phyloP scores from a whole-genome alignment of 92 coral and sea anemone genomes.

The Porites lobata region DNA sequence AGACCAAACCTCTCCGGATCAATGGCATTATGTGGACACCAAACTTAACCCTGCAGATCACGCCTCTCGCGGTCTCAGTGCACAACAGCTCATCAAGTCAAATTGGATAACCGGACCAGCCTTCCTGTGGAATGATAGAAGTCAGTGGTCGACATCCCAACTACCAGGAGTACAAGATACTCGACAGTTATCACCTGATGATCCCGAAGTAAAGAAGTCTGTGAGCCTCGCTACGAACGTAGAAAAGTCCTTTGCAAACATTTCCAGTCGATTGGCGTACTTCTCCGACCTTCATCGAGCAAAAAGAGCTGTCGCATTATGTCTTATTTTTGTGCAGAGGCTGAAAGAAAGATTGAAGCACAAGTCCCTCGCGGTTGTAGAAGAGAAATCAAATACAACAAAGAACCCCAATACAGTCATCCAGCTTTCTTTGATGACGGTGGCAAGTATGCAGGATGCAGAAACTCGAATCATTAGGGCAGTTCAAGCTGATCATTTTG shows the following conservation, averaged over 20 bases:
- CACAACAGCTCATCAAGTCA: neutral
- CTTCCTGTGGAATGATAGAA: too few relatives aligned
- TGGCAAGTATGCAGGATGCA: slow-evolving; percentile 9
- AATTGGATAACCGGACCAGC: too few relatives aligned
- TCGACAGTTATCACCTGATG: neutral
- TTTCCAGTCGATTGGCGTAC: slow-evolving; percentile 25
- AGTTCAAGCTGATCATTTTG: slow-evolving; percentile 6
- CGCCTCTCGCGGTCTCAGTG: neutral
- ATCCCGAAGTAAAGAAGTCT: slow-evolving; percentile 29
- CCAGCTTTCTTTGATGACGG: neutral
- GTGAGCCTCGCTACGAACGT: slow-evolving; percentile 33
- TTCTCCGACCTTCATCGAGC: slow-evolving; percentile 47
- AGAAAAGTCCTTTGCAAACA: slow-evolving; percentile 7
- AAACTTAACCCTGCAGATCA: too few relatives aligned
- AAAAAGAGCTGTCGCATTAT: slow-evolving; percentile 28
- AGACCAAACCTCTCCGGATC: too few relatives aligned
- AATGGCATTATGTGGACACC: too few relatives aligned
- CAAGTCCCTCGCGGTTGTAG: too few relatives aligned
- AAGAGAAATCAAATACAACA: too few relatives aligned
- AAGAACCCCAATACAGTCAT: too few relatives aligned
- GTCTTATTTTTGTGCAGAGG: slow-evolving; percentile 11
- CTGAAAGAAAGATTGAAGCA: neutral
- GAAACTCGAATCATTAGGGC: slow-evolving; percentile 22
- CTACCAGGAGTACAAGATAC: too few relatives aligned
- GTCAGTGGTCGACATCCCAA: too few relatives aligned